Percentiles rank a stretch among this genome's conserved stretches.
Conservation (phyloP, 2,113 vertebrate genomes). For the Diglossa brunneiventris region DNA sequence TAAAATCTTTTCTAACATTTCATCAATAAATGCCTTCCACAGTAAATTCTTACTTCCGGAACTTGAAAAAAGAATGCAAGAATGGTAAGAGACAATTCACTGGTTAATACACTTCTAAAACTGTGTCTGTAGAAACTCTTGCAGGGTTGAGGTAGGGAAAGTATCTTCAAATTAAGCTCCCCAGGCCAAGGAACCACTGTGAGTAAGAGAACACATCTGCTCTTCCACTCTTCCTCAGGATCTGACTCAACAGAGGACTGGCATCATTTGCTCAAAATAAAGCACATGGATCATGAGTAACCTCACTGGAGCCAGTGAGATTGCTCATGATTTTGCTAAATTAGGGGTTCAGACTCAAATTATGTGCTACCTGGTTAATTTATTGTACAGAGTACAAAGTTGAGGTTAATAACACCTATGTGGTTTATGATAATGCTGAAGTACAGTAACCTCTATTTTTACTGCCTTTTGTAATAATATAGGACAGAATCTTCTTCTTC, state of each 20-base stretch:
- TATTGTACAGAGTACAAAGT: neutral
- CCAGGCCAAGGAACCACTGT: neutral
- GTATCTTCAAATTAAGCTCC: neutral
- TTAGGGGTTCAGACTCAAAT: neutral
- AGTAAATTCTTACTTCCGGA: constrained; percentile 94
- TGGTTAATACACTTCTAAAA: neutral
- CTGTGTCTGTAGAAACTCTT: neutral
- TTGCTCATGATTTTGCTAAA: neutral
- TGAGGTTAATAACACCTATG: neutral
- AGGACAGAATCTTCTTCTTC: neutral
- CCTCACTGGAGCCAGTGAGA: neutral
- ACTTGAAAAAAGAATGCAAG: constrained; percentile 94
- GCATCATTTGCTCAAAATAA: neutral
- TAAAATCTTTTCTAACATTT: constrained; percentile 98
- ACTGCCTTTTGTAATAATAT: neutral
- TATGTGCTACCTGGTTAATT: neutral
- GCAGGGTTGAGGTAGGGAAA: neutral
- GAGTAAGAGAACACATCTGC: neutral
- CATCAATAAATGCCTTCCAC: constrained; percentile 92
- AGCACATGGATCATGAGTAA: neutral
- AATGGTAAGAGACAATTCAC: constrained; percentile 84
- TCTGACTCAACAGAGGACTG: constrained; percentile 22
- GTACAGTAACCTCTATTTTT: neutral
- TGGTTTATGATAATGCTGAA: neutral
- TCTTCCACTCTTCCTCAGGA: neutral